Percentiles rank a stretch among this genome's conserved stretches.
phyloP scores from a whole-genome alignment of 2,888 invertebrate genomes.

The Aleiodes leptofemur region DNA sequence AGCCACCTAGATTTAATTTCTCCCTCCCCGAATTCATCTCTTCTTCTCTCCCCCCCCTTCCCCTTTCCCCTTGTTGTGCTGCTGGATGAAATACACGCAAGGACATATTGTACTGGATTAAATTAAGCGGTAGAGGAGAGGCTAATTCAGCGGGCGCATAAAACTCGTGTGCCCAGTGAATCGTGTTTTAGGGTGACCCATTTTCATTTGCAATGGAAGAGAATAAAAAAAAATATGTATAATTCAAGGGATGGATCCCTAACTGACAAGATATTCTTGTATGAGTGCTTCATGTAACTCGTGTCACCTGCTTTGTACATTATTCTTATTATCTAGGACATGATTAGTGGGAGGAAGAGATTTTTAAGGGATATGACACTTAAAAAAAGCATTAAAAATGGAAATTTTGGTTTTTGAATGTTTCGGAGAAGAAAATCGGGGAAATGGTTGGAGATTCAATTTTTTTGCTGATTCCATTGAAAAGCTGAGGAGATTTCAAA shows the following conservation, averaged over 20 bases:
- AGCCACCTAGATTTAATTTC: conserved; percentile 61
- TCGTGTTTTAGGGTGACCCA: conserved; percentile 62
- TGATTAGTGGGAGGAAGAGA: background rate
- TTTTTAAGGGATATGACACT: background rate
- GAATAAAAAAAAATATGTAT: conserved; percentile 10
- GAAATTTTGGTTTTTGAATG: background rate
- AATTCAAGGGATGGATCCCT: conserved; percentile 39
- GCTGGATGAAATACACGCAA: conserved; percentile 40
- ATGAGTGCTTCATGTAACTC: conserved; percentile 69
- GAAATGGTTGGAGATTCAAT: no score
- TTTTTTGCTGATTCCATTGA: no score
- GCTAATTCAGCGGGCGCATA: conserved; percentile 60
- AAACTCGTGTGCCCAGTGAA: conserved; percentile 74
- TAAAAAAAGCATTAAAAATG: background rate
- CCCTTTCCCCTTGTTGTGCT: no score
- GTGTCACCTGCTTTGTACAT: conserved; percentile 67
- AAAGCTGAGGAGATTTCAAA: no score
- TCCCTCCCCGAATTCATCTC: background rate
- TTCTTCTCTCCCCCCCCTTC: background rate
- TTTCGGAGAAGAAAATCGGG: no score
- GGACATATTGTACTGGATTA: conserved; percentile 74
- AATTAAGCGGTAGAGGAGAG: conserved; percentile 69
- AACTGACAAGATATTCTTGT: conserved; percentile 44
- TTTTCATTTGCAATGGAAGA: background rate
- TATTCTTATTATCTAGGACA: conserved; percentile 52